Evolutionary conservation across 2,888 invertebrate genomes (phyloP).

Genomic region (Lycocerus yunnanus): DNA sequence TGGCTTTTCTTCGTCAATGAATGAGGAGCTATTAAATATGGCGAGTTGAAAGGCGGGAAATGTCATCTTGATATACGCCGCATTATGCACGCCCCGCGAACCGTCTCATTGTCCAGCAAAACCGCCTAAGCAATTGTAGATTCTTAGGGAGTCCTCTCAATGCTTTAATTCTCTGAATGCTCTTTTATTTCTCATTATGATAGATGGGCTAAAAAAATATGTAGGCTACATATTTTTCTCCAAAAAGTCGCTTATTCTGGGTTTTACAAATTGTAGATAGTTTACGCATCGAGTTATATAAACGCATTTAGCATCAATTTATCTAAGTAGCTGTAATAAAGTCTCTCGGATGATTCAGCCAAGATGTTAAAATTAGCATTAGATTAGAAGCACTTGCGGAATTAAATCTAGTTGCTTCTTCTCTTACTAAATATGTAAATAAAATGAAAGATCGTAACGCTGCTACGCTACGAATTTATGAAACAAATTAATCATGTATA

Average conservation of each 20-base stretch:
- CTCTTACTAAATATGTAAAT: slow-evolving; percentile 7
- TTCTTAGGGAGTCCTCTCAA: slow-evolving; percentile 11
- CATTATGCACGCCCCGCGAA: slow-evolving; percentile 50
- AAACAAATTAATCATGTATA: slow-evolving; percentile 3
- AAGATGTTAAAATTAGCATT: slow-evolving; percentile 42
- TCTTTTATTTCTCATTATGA: slow-evolving; percentile 20
- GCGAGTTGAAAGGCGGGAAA: slow-evolving; percentile 49
- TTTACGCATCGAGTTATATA: slow-evolving; percentile 42
- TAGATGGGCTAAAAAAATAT: slow-evolving; percentile 22
- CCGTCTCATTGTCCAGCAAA: slow-evolving; percentile 38
- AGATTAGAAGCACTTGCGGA: slow-evolving; percentile 35
- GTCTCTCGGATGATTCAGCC: slow-evolving; percentile 46
- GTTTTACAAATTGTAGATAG: slow-evolving; percentile 45
- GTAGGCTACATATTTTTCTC: slow-evolving; percentile 36
- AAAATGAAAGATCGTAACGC: slow-evolving; percentile 10
- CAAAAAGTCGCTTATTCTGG: slow-evolving; percentile 33
- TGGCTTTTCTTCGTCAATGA: slow-evolving; percentile 46
- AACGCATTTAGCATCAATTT: slow-evolving; percentile 51
- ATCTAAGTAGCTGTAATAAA: slow-evolving; percentile 52
- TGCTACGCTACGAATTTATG: slow-evolving; percentile 1
- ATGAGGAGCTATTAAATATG: slow-evolving; percentile 52
- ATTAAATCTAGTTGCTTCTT: slow-evolving; percentile 24
- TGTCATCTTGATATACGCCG: slow-evolving; percentile 52
- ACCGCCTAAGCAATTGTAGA: slow-evolving; percentile 39
- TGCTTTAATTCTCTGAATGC: slow-evolving; percentile 16